Evolutionary conservation across 1,140 invertebrate genomes (phyloP).

Genomic region (Temnothorax curvispinosus): DNA sequence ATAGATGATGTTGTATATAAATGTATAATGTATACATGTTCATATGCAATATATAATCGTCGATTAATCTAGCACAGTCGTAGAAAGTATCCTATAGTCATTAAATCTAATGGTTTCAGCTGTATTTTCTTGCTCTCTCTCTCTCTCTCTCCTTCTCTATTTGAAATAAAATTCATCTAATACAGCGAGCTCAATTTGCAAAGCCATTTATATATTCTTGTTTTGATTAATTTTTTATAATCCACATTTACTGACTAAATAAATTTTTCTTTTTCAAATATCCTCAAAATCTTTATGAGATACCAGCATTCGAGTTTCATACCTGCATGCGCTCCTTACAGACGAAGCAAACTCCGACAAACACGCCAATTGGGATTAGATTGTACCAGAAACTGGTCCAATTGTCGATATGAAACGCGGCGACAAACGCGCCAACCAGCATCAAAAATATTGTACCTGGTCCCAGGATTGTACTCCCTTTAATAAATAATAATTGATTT

Average conservation of each 20-base stretch:
- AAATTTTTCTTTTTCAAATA: background rate
- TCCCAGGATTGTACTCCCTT: constrained; percentile 92
- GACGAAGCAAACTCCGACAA: constrained; percentile 91
- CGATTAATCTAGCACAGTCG: background rate
- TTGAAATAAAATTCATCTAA: too few species aligned
- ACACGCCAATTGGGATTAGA: constrained; percentile 90
- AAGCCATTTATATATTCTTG: background rate
- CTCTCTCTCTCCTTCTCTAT: too few species aligned
- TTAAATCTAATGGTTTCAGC: background rate
- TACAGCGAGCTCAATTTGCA: background rate
- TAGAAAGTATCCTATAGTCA: background rate
- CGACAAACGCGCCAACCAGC: constrained; percentile 95
- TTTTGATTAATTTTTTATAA: background rate
- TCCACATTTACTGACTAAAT: background rate
- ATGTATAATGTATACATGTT: background rate
- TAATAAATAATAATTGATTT: constrained; percentile 79
- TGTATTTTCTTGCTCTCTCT: background rate
- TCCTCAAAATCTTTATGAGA: background rate
- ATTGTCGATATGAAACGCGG: constrained; percentile 92
- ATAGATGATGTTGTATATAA: background rate
- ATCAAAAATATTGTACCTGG: constrained; percentile 96
- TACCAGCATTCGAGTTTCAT: constrained; percentile 64
- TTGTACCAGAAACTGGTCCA: constrained; percentile 93
- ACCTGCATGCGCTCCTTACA: constrained; percentile 91
- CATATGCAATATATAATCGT: background rate